Evolutionary conservation across 2,797 vertebrate species (phyloP), one percentile per base, ranked within the genome.

Genomic region (Streptopelia turtur): DNA sequence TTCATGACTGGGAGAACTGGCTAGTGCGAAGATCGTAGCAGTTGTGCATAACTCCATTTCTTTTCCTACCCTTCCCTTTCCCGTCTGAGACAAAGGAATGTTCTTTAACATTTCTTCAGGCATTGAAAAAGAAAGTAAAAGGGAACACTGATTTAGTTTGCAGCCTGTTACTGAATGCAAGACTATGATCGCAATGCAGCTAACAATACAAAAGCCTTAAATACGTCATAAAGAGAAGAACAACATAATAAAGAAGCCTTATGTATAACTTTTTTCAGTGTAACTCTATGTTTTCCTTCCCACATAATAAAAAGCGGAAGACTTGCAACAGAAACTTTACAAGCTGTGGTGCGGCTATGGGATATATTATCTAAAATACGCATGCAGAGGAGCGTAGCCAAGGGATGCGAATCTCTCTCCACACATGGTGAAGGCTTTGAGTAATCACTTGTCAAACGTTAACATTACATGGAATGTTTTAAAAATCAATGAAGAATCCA

Each of bases 401-500:
- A 75, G 25, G 66, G 14, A 88, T 63, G 30, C 5, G 0, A 87
- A 17, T 69, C 49, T 78, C 53, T 47, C 37, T 89, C 4, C 1
- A 15, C 17, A 71, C 16, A 56, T 55, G 68, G 23, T 66, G 76
- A 71, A 65, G 20, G 56, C 35, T 88, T 56, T 47, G 57, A 81
- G 61, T 75, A 93, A 83, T 79, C 43, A 5, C 59, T 88, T 88
- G 61, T 81, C 61, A 86, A 65, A 94, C 35, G n/a, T 65, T 90
- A 75, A 75, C 33, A 35, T 59, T 71, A 61, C 47, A 83, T 24
- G 57, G 24, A 86, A 49, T 82, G 63, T 33, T 93, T 87, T 6
- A 85, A 91, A 96, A 91, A 89, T 83, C 79, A 68, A 0, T 86
- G 45, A 87, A 92, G 79, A 85, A 93, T 50, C 37, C 69, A 75